Evolutionary conservation across 2,113 vertebrate genomes (phyloP).

Genomic region (Petrocephalus zakoni): DNA sequence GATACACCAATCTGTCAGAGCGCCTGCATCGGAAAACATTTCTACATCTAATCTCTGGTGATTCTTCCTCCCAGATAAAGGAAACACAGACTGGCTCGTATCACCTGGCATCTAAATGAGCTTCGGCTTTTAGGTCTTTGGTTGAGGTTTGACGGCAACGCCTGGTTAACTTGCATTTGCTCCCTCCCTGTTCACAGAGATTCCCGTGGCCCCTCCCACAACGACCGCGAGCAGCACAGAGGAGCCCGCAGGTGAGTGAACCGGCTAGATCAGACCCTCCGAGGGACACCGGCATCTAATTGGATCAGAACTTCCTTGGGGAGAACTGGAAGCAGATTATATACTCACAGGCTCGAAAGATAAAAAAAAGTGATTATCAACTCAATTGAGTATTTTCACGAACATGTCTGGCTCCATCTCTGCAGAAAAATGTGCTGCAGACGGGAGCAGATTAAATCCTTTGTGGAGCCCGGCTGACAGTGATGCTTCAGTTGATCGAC

Average conservation of each 20-base stretch:
- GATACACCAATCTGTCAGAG: background rate
- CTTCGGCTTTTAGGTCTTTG: background rate
- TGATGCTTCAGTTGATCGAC: background rate
- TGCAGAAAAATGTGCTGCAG: background rate
- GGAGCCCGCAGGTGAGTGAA: slow-evolving; percentile 77
- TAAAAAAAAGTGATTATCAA: background rate
- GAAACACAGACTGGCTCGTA: background rate
- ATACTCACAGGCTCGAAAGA: background rate
- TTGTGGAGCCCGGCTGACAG: background rate
- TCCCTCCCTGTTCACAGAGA: slow-evolving; percentile 67
- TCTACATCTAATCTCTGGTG: slow-evolving; percentile 7
- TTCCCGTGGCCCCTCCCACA: slow-evolving; percentile 79
- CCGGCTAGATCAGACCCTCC: background rate
- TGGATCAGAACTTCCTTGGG: background rate
- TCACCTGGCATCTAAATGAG: background rate
- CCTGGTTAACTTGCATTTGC: slow-evolving; percentile 20
- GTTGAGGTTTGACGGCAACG: background rate
- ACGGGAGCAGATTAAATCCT: background rate
- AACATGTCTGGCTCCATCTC: background rate
- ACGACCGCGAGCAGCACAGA: slow-evolving; percentile 80
- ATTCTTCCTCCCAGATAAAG: background rate
- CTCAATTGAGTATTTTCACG: background rate
- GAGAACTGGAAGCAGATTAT: background rate
- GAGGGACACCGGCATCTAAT: background rate
- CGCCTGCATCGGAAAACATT: background rate